Conservation (phyloP, 2,113 vertebrate species). For the Ceratotherium simum region DNA sequence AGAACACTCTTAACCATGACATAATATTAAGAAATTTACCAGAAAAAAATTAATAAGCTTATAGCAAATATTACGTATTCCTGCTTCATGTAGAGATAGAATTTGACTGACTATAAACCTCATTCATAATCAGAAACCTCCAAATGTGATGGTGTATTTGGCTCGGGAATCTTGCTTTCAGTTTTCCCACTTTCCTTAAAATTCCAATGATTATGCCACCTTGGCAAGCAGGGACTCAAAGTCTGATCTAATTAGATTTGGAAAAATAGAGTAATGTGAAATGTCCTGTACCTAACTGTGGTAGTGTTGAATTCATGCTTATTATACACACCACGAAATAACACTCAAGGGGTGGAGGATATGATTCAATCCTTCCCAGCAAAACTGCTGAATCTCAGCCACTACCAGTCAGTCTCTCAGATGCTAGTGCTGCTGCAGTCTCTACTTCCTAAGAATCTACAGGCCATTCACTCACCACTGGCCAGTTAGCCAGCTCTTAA, state of each 20-base stretch:
- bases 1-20: not conserved
- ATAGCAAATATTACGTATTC: not conserved
- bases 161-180: not conserved
- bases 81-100: not conserved
- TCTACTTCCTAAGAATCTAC: not conserved
- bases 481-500: not conserved
- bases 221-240: not conserved
- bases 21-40: conserved; percentile 32
- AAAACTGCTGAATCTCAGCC: not conserved
- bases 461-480: not conserved
- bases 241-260: conserved; percentile 34
- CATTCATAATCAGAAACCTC: not conserved
- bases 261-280: not conserved
- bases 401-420: not conserved
- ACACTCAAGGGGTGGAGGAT: not conserved
- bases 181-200: not conserved
- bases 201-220: not conserved
- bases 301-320: conserved; percentile 9
- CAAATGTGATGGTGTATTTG: not conserved
- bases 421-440: not conserved
- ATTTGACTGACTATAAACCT: not conserved
- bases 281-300: not conserved
- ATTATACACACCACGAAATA: not conserved
- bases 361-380: not conserved
- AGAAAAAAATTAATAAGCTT: not conserved